Conservation (phyloP, 2,113 vertebrate species). For the Plotosus lineatus region DNA sequence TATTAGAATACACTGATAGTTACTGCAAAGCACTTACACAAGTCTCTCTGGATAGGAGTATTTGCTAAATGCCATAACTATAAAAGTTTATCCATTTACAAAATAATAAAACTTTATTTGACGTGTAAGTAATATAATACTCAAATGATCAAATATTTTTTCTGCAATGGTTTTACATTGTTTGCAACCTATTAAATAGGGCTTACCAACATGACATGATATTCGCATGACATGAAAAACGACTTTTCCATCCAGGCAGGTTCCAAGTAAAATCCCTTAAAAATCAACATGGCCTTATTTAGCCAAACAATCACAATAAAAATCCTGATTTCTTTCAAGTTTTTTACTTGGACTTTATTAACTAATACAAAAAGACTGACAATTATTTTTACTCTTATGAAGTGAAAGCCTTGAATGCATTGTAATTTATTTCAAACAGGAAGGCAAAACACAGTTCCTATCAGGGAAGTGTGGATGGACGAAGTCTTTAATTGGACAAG, state of each 20-base stretch:
- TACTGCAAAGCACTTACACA: no score
- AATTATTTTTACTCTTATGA: no score
- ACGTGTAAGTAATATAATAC: not conserved
- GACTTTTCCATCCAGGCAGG: not conserved
- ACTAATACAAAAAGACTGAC: not conserved
- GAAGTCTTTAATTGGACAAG: no score
- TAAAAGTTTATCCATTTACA: no score
- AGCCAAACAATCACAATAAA: not conserved
- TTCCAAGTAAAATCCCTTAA: not conserved
- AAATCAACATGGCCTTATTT: not conserved
- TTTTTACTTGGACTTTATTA: not conserved
- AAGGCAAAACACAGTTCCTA: no score
- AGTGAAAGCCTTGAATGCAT: no score
- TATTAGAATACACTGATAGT: no score
- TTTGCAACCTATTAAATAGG: not conserved
- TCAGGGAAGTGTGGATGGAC: no score
- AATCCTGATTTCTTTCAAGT: not conserved
- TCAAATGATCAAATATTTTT: not conserved
- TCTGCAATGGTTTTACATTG: not conserved
- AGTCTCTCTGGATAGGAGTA: no score
- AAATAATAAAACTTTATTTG: not conserved
- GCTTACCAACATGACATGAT: not conserved
- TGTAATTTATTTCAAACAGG: no score
- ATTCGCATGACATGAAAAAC: not conserved
- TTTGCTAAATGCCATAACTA: no score